phyloP scores from a whole-genome alignment of 2,888 invertebrate genomes.

The Mythimna pallens region DNA sequence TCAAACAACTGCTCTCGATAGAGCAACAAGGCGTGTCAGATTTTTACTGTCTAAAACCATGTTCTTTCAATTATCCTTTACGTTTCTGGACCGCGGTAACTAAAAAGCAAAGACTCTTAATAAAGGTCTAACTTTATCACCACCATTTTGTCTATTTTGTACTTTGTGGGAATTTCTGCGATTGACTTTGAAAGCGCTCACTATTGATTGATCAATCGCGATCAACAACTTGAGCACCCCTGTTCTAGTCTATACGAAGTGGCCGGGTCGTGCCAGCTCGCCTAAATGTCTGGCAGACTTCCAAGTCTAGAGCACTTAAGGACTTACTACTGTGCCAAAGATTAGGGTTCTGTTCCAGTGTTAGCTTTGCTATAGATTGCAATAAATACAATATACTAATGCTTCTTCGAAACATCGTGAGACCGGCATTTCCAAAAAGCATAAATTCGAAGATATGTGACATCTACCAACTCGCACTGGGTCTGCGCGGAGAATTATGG shows the following conservation, averaged over 20 bases:
- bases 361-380: conserved; percentile 7
- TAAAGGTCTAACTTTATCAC: background rate
- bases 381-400: background rate
- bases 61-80: no score
- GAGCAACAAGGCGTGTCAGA: no score
- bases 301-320: conserved; percentile 61
- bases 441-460: no score
- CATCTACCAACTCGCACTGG: no score
- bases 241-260: conserved; percentile 34
- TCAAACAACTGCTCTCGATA: no score
- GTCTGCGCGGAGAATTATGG: no score
- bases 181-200: background rate
- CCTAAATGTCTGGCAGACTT: conserved; percentile 68
- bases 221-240: background rate
- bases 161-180: background rate
- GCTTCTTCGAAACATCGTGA: background rate
- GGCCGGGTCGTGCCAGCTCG: conserved; percentile 63
- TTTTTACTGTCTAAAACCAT: no score
- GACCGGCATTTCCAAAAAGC: no score
- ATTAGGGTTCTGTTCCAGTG: background rate
- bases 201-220: background rate
- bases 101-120: background rate
- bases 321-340: conserved; percentile 50
- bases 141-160: background rate
- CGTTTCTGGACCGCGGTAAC: no score